A percentile compares a stretch with the other conserved stretches of the same genome.
phyloP scores from a whole-genome alignment of 2,113 vertebrate genomes.

The Poicephalus gulielmi region DNA sequence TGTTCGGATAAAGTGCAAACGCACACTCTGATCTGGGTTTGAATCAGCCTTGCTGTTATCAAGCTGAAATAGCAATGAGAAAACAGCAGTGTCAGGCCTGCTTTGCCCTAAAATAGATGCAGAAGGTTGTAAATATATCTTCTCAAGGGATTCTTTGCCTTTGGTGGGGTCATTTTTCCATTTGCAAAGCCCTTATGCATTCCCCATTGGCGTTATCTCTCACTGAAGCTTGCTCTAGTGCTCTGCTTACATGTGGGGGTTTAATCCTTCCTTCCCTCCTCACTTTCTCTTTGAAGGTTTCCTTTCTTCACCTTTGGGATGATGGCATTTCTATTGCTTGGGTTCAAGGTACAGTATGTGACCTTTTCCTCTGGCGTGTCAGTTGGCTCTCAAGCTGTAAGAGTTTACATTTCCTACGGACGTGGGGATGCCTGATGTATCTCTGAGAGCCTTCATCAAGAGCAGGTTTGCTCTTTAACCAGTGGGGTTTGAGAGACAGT shows the following conservation, averaged over 20 bases:
- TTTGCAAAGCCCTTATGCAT: neutral
- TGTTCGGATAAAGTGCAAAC: neutral
- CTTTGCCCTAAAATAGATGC: neutral
- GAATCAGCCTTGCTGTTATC: neutral
- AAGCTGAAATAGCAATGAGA: neutral
- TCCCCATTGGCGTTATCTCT: neutral
- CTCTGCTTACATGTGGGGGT: neutral
- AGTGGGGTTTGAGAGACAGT: neutral
- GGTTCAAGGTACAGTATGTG: conserved; percentile 22
- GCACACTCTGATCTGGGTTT: neutral
- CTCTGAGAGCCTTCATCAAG: neutral
- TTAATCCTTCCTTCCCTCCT: neutral
- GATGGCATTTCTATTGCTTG: neutral
- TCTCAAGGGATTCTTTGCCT: neutral
- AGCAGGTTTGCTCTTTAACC: conserved; percentile 15
- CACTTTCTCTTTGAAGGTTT: neutral
- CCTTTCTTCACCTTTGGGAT: neutral
- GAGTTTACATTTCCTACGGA: conserved; percentile 22
- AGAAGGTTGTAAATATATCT: neutral
- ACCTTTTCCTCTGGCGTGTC: conserved; percentile 26
- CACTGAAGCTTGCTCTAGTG: neutral
- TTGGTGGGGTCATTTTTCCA: neutral
- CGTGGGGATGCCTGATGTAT: neutral
- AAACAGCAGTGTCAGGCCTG: neutral
- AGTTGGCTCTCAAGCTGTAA: neutral